A percentile compares a stretch with the other conserved stretches of the same genome.
phyloP scores from a whole-genome alignment of 1,140 invertebrate species.

The Bacillus rossius region DNA sequence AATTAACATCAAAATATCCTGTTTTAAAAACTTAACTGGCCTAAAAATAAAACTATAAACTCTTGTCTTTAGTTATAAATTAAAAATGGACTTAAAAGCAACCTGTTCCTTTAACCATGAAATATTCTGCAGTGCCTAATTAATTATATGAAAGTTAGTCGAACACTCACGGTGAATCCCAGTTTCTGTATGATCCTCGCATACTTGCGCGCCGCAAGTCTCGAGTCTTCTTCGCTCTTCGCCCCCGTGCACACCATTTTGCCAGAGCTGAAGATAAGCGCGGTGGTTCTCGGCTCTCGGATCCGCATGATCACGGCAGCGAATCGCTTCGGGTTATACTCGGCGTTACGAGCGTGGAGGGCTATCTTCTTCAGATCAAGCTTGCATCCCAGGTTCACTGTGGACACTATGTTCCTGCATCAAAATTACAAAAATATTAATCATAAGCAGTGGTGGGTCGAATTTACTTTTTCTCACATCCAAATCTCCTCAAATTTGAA shows the following conservation, averaged over 20 bases:
- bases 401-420: constrained; percentile 85
- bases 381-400: constrained; percentile 95
- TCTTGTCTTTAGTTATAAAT: too few species aligned
- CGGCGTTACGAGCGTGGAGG: constrained; percentile 97
- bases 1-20: too few species aligned
- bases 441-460: background rate
- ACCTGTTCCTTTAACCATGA: too few species aligned
- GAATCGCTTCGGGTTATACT: constrained; percentile 99
- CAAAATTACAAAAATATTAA: background rate
- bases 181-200: constrained; percentile 99
- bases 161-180: constrained; percentile 60
- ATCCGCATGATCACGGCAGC: constrained; percentile 99
- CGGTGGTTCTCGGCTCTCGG: constrained; percentile 95
- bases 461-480: background rate
- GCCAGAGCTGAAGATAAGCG: constrained; percentile 97
- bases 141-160: too few species aligned
- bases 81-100: too few species aligned
- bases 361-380: constrained; percentile 97
- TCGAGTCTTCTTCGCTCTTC: constrained; percentile 97
- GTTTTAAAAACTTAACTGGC: too few species aligned
- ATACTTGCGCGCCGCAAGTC: constrained; percentile 96
- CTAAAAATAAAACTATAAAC: too few species aligned
- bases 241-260: constrained; percentile 99
- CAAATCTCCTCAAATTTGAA: background rate
- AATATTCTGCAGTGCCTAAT: too few species aligned